Percentiles rank a stretch among this genome's conserved stretches.
Conservation (phyloP, 2,113 vertebrate genomes). For the Dicentrarchus labrax region DNA sequence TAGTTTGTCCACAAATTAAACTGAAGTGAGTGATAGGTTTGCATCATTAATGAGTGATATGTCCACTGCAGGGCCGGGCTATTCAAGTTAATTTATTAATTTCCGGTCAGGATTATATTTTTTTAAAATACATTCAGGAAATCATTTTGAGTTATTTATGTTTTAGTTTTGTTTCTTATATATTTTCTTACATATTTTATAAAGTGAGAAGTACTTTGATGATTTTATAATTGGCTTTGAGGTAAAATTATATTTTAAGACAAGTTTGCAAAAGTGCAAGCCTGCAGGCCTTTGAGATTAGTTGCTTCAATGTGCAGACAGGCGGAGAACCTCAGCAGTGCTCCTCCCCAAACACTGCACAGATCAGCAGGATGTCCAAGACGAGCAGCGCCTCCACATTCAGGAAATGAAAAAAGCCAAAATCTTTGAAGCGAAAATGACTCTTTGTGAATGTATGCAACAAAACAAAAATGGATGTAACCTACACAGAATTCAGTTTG, state of each 20-base stretch:
- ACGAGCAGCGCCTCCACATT: not conserved
- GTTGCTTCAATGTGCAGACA: not conserved
- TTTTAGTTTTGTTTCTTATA: constrained; percentile 11
- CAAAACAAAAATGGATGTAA: not conserved
- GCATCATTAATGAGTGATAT: constrained; percentile 4
- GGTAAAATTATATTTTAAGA: not conserved
- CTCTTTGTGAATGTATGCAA: constrained; percentile 11
- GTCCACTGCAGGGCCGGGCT: not conserved
- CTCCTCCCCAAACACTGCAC: not conserved
- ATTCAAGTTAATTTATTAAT: not conserved
- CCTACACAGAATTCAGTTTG: not conserved
- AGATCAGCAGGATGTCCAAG: not conserved
- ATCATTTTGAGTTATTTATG: not conserved
- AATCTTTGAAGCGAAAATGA: not conserved
- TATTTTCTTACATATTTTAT: constrained; percentile 10
- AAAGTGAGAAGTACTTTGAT: not conserved
- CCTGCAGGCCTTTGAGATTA: not conserved
- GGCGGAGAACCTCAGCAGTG: not conserved
- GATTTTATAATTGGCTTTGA: constrained; percentile 8
- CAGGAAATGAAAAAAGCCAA: not conserved
- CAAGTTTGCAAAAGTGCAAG: not conserved
- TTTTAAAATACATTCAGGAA: not conserved
- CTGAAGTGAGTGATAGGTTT: not conserved
- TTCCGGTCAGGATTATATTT: not conserved
- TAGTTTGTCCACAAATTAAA: constrained; percentile 1